phyloP scores from a whole-genome alignment of 2,888 invertebrate genomes.

The Coecobrya sp. region DNA sequence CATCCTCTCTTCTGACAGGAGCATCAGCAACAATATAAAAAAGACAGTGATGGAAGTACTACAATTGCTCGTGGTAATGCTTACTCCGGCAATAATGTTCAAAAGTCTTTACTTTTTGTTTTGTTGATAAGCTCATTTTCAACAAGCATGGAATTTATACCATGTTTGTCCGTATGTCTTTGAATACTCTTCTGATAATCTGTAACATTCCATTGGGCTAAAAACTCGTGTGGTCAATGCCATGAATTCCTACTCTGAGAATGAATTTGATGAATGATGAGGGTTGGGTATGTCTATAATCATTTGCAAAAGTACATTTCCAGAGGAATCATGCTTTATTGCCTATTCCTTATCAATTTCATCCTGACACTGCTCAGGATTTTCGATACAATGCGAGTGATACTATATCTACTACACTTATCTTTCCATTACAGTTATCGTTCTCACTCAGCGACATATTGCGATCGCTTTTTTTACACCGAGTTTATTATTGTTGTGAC shows the following conservation, averaged over 20 bases:
- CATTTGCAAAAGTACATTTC: background rate
- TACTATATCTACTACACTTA: no score
- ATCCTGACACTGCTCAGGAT: no score
- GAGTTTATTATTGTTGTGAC: conserved; percentile 4
- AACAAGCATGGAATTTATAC: background rate
- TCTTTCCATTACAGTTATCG: background rate
- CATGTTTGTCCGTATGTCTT: background rate
- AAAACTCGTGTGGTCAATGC: no score
- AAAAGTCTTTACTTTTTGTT: conserved; percentile 1
- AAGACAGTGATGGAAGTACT: conserved; percentile 24
- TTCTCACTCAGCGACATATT: background rate
- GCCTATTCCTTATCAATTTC: no score
- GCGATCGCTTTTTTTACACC: background rate
- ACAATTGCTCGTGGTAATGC: conserved; percentile 5
- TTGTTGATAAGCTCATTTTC: no score
- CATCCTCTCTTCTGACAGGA: conserved; percentile 27
- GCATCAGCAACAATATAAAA: conserved; percentile 12
- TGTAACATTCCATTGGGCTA: no score
- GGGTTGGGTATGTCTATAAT: background rate
- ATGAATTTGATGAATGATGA: no score
- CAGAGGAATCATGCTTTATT: no score
- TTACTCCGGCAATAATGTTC: conserved; percentile 32
- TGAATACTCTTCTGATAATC: background rate
- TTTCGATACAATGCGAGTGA: no score
- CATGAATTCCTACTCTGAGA: no score